Base-by-base conservation (phyloP, 2,113 vertebrate genomes). In the Lophochroa leadbeateri region DNA sequence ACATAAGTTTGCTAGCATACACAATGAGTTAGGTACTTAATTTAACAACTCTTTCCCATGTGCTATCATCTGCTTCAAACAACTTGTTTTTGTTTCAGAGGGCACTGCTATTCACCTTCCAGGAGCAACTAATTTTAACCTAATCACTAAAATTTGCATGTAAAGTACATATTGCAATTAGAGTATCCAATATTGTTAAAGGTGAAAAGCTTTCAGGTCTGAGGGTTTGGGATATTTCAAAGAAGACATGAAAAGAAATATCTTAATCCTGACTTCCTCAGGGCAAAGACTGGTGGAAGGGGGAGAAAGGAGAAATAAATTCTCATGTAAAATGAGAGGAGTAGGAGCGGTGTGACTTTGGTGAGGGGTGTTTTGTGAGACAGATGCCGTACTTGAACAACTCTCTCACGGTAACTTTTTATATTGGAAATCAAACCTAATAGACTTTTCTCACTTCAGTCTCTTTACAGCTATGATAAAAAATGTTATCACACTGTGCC, bases 71-170 rank as follows among this genome's bases (percentile, higher is more conserved):
- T 71, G 29, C 39, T 84, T 60, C 47, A 58, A 52, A 86, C 1
- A 87, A 76, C 57, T 50, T 55, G 20, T 3, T 39, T 87, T 87
- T 95, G 39, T 90, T 94, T 92, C 93, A 89, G 77, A 67, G 35
- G 47, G 75, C 43, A 12, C 8, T 71, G 69, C 23, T 92, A 35
- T 47, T 92, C 47, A 83, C 75, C 29, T 94, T 78, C 46, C 61
- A 91, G 78, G 74, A 94, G 60, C 85, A 96, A 89, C 64, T 95
- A 86, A 93, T 97, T 97, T 95, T 76, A 86, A 90, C 41, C 55
- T 87, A 82, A 87, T 83, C 71, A 91, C 92, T 97, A 80, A 96
- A 89, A 97, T 97, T 96, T 96, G 58, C 50, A 93, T 95, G 79
- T 92, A 75, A 88, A 96, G 87, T 95, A 82, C 44, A 47, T 82